Conservation (phyloP, 2,797 vertebrate species). For the Hemibagrus guttatus region DNA sequence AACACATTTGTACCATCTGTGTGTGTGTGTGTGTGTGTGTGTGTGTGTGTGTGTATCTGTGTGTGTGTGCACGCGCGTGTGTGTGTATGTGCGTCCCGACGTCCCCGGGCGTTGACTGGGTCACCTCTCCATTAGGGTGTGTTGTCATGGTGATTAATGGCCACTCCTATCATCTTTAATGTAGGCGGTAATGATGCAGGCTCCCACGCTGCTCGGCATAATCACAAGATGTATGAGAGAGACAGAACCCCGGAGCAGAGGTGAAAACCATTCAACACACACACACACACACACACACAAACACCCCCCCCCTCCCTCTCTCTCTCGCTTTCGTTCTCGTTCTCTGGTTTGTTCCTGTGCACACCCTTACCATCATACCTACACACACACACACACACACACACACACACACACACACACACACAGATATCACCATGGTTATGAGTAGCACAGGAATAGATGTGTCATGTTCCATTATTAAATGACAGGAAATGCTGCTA, state of each 20-base stretch:
- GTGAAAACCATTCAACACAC: conserved; percentile 98
- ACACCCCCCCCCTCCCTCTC: conserved; percentile 91
- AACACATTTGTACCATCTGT: conserved; percentile 87
- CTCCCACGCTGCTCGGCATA: conserved; percentile 95
- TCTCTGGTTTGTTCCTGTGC: neutral
- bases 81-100: conserved; percentile 73
- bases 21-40: conserved; percentile 6
- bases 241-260: conserved; percentile 98
- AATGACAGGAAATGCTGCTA: conserved; percentile 57
- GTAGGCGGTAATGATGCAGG: conserved; percentile 99
- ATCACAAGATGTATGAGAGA: conserved; percentile 99
- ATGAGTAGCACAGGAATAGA: conserved; percentile 54
- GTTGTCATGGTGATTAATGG: conserved; percentile 99
- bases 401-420: conserved; percentile 12
- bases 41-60: conserved; percentile 43
- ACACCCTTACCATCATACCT: conserved; percentile 87
- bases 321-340: conserved; percentile 74
- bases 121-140: conserved; percentile 98
- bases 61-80: conserved; percentile 1
- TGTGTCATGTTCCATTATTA: conserved; percentile 52
- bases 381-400: conserved; percentile 74
- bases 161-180: conserved; percentile 99
- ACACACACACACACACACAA: conserved; percentile 85
- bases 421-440: conserved; percentile 19
- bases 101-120: conserved; percentile 90